Evolutionary conservation across 2,888 invertebrate species (phyloP), one percentile per base, ranked within the genome.

Genomic region (Agriotes lineatus): DNA sequence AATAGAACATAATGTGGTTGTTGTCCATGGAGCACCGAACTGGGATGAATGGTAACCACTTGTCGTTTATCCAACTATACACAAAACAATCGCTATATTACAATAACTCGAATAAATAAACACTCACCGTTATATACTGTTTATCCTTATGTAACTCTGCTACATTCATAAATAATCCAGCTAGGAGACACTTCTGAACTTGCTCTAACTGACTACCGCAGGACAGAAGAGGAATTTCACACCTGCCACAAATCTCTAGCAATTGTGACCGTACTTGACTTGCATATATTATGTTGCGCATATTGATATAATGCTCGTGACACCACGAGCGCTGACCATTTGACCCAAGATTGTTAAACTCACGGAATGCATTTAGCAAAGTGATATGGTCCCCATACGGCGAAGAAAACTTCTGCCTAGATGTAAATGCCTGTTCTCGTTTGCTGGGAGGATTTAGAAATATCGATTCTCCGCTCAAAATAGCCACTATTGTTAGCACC

Each of bases 371-470:
- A 82, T 97, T 99, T 10, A 99, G 86, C 60, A 96, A 86, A 1
- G 96, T 97, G 44, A 98, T 86, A 81, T 96, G 96, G 84, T 99
- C 99, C 9, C 99, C 98, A 74, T 94, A 90, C 16, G 91, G 88
- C 0, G 96, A 94, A 64, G 90, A 83, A 82, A 97, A 97, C 84
- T 96, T 96, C 72, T 88, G 86, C 76, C 91, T 88, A 0, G 91
- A 91, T 74, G 89, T 88, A 33, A 89, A 80, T 0, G 94, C 94
- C 81, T 93, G 90, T 75, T 94, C 94, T 63, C 92, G 86, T 84
- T 93, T 94, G 45, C 90, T 88, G 70, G 89, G 87, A 58, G 93
- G 91, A 54, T 90, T 91, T 69, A 91, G 86, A 77, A 96, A 92
- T 56, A 98, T 87, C 69, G 93, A 93, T 83, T 99, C 98, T 67